Evolutionary conservation across 2,113 vertebrate species (phyloP).

Genomic region (Nycticryphes semicollaris): DNA sequence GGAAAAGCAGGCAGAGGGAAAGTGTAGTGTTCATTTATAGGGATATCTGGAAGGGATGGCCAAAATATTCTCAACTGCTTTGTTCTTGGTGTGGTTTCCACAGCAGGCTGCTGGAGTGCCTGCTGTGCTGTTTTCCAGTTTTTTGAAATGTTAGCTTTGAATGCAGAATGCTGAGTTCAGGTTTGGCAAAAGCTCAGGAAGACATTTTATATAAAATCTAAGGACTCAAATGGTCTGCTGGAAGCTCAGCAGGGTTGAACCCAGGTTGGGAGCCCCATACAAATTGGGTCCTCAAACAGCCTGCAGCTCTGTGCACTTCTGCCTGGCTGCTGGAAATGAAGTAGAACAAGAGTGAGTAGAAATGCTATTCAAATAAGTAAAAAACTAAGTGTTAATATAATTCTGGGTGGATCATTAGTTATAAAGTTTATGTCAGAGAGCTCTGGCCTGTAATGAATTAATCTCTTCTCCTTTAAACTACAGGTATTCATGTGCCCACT

Average conservation of each 20-base stretch:
- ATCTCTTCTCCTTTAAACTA: not conserved
- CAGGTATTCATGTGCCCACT: not conserved
- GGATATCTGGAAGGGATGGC: not conserved
- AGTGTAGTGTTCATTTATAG: not conserved
- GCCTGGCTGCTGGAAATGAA: not conserved
- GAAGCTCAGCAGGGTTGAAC: not conserved
- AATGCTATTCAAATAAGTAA: not conserved
- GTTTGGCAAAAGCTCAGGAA: slow-evolving; percentile 38
- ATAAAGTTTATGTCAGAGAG: not conserved
- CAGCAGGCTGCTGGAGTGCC: not conserved
- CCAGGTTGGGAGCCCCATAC: not conserved
- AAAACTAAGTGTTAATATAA: not conserved
- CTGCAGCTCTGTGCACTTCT: accelerated
- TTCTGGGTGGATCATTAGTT: not conserved
- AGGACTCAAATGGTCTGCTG: slow-evolving; percentile 24
- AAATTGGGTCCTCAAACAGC: not conserved
- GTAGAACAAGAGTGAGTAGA: not conserved
- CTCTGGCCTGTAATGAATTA: not conserved
- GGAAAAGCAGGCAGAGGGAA: not conserved
- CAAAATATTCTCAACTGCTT: not conserved
- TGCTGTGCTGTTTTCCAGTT: not conserved
- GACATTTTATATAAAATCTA: slow-evolving; percentile 2
- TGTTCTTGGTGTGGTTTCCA: not conserved
- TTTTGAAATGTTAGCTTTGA: slow-evolving; percentile 52
- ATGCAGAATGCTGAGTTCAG: not conserved